Conservation (phyloP, 2,797 vertebrate species). For the Hapalemur alaotrensis region DNA sequence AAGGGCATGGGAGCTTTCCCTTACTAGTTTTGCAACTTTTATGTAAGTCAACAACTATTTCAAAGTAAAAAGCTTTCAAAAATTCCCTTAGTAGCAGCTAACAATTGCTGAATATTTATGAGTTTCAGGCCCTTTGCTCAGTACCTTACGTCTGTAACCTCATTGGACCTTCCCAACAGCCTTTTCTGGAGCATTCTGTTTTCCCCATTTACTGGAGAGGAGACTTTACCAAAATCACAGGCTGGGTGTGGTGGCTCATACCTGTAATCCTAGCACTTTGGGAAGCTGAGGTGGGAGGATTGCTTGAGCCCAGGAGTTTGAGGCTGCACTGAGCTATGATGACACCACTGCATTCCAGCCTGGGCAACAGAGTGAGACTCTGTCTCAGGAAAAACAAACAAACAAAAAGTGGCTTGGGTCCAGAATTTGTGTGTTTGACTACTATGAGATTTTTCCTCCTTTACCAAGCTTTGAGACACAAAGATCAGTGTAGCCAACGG, state of each 20-base stretch:
- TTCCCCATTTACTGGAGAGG: not conserved
- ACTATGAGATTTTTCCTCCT: not conserved
- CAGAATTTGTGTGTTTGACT: not conserved
- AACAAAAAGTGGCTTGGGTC: not conserved
- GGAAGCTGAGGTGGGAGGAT: not conserved
- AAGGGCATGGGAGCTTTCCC: not conserved
- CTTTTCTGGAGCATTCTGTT: not conserved
- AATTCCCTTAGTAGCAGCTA: not conserved
- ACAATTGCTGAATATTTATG: not conserved
- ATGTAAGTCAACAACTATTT: not conserved
- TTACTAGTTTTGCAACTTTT: not conserved
- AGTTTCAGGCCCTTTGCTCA: not conserved
- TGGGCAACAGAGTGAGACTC: not conserved
- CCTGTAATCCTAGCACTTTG: not conserved
- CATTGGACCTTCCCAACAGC: not conserved
- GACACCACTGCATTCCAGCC: not conserved
- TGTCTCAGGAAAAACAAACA: not conserved
- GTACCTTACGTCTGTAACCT: no score
- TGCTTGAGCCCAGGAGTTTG: not conserved
- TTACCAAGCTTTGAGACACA: not conserved
- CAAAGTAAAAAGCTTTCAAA: not conserved
- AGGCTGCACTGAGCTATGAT: not conserved
- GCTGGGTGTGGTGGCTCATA: not conserved
- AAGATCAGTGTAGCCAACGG: not conserved
- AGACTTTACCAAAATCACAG: not conserved